Conservation (phyloP, 2,888 invertebrate genomes). For the Drosophila glabriapex region DNA sequence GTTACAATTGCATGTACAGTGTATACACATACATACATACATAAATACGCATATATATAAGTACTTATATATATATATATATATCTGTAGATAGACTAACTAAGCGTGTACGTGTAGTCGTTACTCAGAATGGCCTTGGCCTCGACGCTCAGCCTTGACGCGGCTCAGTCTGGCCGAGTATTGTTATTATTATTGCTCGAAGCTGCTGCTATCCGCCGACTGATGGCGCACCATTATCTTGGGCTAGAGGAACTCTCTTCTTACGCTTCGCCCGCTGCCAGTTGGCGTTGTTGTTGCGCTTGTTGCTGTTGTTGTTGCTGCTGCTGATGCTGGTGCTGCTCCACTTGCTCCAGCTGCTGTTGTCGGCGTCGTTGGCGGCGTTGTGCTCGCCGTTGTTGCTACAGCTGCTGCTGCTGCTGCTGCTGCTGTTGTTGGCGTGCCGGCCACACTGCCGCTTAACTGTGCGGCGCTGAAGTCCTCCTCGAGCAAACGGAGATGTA, state of each 20-base stretch:
- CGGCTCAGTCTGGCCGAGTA: constrained; percentile 17
- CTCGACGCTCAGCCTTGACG: neutral
- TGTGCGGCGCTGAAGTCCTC: constrained; percentile 72
- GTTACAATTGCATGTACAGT: constrained; percentile 42
- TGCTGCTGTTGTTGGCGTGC: constrained; percentile 18
- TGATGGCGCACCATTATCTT: constrained; percentile 85
- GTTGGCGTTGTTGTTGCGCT: constrained; percentile 65
- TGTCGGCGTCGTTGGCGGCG: constrained; percentile 27
- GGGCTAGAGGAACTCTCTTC: constrained; percentile 86
- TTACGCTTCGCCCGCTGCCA: constrained; percentile 79
- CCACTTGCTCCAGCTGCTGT: constrained; percentile 3
- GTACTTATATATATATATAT: constrained; percentile 11
- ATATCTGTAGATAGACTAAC: constrained; percentile 51
- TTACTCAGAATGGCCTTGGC: constrained; percentile 44
- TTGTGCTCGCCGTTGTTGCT: constrained; percentile 42
- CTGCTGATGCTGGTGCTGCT: constrained; percentile 14
- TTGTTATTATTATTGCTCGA: constrained; percentile 39
- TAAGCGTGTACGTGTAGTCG: constrained; percentile 69
- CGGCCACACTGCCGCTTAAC: neutral
- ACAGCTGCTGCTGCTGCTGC: constrained; percentile 6
- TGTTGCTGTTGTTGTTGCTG: constrained; percentile 31
- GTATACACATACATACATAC: constrained; percentile 11
- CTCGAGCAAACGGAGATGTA: constrained; percentile 70
- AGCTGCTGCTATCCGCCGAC: constrained; percentile 83
- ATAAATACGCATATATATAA: constrained; percentile 8